Evolutionary conservation across 1,140 invertebrate genomes (phyloP).

Genomic region (Panonychus citri): DNA sequence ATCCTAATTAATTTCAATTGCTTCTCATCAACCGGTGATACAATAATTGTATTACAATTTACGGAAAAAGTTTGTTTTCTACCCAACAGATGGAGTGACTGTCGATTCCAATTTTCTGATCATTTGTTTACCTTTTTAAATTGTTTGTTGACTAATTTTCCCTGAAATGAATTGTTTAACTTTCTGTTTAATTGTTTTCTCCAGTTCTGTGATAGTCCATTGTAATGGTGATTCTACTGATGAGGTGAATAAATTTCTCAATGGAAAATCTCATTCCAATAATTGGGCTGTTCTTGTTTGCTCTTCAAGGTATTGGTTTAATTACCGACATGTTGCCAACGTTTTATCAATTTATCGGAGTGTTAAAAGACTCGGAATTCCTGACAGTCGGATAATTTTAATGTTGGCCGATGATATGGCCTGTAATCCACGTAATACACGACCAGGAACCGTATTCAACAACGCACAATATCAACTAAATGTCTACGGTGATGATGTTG

Average conservation of each 20-base stretch:
- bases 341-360: conserved; percentile 92
- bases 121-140: too few species aligned
- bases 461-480: conserved; percentile 95
- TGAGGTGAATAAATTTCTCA: not conserved
- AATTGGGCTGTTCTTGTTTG: conserved; percentile 98
- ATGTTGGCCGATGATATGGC: conserved; percentile 94
- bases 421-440: conserved; percentile 88
- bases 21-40: too few species aligned
- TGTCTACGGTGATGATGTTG: conserved; percentile 96
- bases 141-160: too few species aligned
- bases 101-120: too few species aligned
- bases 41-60: too few species aligned
- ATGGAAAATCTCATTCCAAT: conserved; percentile 30
- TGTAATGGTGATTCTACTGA: too few species aligned
- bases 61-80: too few species aligned
- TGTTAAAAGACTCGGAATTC: conserved; percentile 89
- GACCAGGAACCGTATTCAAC: conserved; percentile 93
- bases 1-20: too few species aligned
- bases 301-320: conserved; percentile 97
- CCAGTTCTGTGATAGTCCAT: too few species aligned
- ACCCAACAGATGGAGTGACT: too few species aligned
- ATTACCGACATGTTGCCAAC: conserved; percentile 97
- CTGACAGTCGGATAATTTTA: conserved; percentile 35
- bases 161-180: too few species aligned
- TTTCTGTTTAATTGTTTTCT: too few species aligned